Conservation (phyloP, 2,888 invertebrate genomes). For the Diplazon laetatorius region DNA sequence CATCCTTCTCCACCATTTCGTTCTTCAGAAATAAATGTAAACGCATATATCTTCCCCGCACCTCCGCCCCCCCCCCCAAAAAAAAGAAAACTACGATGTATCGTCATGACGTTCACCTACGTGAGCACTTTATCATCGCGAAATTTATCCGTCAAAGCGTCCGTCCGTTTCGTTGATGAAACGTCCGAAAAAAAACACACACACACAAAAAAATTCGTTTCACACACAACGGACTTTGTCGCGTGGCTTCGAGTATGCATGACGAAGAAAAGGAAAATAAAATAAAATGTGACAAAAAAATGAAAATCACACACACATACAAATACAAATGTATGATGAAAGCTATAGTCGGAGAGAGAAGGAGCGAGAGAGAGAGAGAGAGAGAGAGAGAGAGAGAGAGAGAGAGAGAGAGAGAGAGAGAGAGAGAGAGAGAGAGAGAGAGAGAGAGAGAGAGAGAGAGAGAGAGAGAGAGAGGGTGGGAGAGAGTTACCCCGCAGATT, state of each 20-base stretch:
- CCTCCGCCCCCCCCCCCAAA: too few species aligned
- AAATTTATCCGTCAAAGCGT: slow-evolving; percentile 63
- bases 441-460: slow-evolving; percentile 20
- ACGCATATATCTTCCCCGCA: slow-evolving; percentile 8
- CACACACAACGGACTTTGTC: slow-evolving; percentile 9
- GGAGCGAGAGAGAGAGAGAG: too few species aligned
- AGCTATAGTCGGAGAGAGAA: slow-evolving; percentile 29
- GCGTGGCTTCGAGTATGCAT: slow-evolving; percentile 14
- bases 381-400: slow-evolving; percentile 19
- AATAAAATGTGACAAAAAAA: slow-evolving; percentile 15
- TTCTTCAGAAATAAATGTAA: slow-evolving; percentile 26
- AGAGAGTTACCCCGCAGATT: slow-evolving; percentile 70
- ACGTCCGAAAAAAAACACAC: slow-evolving; percentile 43
- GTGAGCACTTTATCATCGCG: slow-evolving; percentile 57
- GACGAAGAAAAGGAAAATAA: slow-evolving; percentile 15
- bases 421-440: not conserved
- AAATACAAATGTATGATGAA: slow-evolving; percentile 51
- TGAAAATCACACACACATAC: slow-evolving; percentile 12
- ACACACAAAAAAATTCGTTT: slow-evolving; percentile 21
- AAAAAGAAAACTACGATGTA: slow-evolving; percentile 15
- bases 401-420: not conserved
- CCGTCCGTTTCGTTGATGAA: slow-evolving; percentile 62
- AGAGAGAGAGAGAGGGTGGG: not conserved
- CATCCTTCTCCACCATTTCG: slow-evolving; percentile 8
- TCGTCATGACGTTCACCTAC: slow-evolving; percentile 26